Evolutionary conservation across 1,140 invertebrate species (phyloP).

Genomic region (Notospermus geniculatus): DNA sequence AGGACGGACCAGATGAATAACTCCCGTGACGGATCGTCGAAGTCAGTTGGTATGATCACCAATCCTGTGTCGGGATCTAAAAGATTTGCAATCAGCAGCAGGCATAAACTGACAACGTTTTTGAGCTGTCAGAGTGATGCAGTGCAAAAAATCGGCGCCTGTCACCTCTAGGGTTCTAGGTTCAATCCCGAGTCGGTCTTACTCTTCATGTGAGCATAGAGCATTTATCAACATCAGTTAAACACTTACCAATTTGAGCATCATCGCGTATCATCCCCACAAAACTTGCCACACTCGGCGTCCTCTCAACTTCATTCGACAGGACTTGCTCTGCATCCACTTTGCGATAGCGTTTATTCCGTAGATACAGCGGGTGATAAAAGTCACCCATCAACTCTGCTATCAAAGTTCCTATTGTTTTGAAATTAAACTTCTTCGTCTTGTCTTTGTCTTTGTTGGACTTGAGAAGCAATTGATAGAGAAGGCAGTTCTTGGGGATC

Average conservation of each 20-base stretch:
- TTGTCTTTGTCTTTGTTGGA: slow-evolving; percentile 3
- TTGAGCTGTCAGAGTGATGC: too few species aligned
- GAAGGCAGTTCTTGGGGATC: slow-evolving; percentile 35
- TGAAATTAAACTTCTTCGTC: slow-evolving; percentile 3
- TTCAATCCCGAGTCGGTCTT: too few species aligned
- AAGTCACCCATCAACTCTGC: slow-evolving; percentile 48
- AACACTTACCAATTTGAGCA: too few species aligned
- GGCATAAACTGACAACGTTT: too few species aligned
- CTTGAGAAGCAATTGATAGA: slow-evolving; percentile 29
- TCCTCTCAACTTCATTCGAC: too few species aligned
- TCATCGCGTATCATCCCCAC: too few species aligned
- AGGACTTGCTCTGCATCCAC: too few species aligned
- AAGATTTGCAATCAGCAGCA: background rate
- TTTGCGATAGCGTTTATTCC: background rate
- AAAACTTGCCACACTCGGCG: too few species aligned
- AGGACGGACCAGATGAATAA: slow-evolving; percentile 57
- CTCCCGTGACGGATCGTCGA: slow-evolving; percentile 52
- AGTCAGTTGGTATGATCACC: slow-evolving; percentile 20
- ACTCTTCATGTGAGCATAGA: too few species aligned
- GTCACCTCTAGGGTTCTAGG: too few species aligned
- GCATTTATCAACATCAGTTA: too few species aligned
- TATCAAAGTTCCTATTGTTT: slow-evolving; percentile 43
- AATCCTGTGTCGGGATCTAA: background rate
- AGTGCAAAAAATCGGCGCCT: too few species aligned
- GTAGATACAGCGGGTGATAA: slow-evolving; percentile 39